Evolutionary conservation across 92 coral and sea anemone genomes (phyloP).

Genomic region (Epizoanthus scotinus): DNA sequence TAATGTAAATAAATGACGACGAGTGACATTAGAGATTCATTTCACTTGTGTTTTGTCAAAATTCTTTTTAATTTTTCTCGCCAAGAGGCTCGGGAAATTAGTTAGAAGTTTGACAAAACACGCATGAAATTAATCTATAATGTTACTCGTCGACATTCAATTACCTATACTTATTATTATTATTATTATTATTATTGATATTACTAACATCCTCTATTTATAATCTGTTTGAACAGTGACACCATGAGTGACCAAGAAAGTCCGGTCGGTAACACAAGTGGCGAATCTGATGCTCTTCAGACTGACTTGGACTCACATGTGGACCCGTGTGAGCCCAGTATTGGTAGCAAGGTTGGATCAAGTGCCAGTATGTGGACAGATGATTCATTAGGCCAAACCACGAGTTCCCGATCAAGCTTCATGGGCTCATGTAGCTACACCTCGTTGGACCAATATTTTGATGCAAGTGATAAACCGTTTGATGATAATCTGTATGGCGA

Average conservation of each 20-base stretch:
- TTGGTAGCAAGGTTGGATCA: constrained; percentile 25
- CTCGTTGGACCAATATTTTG: constrained; percentile 30
- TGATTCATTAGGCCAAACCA: constrained; percentile 1
- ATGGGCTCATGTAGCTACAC: constrained; percentile 13
- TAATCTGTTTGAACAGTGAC: constrained; percentile 10
- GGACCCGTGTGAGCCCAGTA: constrained; percentile 3
- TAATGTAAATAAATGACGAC: too few relatives aligned
- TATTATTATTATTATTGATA: neutral
- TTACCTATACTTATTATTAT: too few relatives aligned
- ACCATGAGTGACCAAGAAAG: constrained; percentile 3
- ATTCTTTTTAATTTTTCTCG: too few relatives aligned
- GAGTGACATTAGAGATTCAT: too few relatives aligned
- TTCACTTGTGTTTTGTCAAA: too few relatives aligned
- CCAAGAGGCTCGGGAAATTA: too few relatives aligned
- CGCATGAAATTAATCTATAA: too few relatives aligned
- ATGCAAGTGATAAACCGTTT: constrained; percentile 24
- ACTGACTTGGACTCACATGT: neutral
- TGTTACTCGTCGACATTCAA: too few relatives aligned
- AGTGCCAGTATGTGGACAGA: constrained; percentile 4
- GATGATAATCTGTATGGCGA: constrained; percentile 30
- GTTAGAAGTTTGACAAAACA: too few relatives aligned
- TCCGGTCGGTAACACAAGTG: constrained; percentile 6
- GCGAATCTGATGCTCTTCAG: neutral
- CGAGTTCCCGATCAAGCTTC: constrained; percentile 17
- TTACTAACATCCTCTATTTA: neutral